Base-by-base conservation (phyloP, 1,140 invertebrate species). In the Acyrthosiphon pisum region DNA sequence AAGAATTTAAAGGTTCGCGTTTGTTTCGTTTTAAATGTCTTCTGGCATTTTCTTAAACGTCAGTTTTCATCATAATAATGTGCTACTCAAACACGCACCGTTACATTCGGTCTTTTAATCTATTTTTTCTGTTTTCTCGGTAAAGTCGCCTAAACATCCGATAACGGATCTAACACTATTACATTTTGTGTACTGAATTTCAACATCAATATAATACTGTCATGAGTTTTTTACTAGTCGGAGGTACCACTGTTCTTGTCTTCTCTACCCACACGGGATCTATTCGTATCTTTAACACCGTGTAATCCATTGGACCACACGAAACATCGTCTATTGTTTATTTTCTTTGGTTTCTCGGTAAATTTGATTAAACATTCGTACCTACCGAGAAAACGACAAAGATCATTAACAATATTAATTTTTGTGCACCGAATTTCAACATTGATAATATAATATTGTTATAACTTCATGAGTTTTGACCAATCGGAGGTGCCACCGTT, bases 21-120 rank as follows among this genome's bases (percentile, higher is more conserved):
- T 87, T n/a, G 23, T 46, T 87, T 22, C 86, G 46, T 88, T 89
- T 86, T 89, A 53, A 88, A 89, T 53, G 87, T 48, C 86, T 35
- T 18, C 11, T 46, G n/a, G 22, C n/a, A 90, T 90, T 90, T 56
- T 90, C 46, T 37, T 30, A 50, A 90, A 60, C 8, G 50, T 56
- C 53, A n/a, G 6, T 60, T 68, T 89, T 20, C 22, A 30, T 41
- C 22, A 37, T 89, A 89, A 89, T 89, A 56, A 26, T 18, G 23
- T 89, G 35, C 0, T 89, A 41, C n/a, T 89, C 50, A 30, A 89
- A 56, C 48, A 89, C 48, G 48, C 87, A 53, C n/a, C 22, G 44
- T 53, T 89, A 53, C 48, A 26, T 89, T 37, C 6, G 35, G 23
- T 26, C 2, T 53, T 56, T 89, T 53, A 89, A 89, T 53, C n/a